Base-by-base conservation (phyloP, 2,888 invertebrate genomes). In the Xanthia icteritia region DNA sequence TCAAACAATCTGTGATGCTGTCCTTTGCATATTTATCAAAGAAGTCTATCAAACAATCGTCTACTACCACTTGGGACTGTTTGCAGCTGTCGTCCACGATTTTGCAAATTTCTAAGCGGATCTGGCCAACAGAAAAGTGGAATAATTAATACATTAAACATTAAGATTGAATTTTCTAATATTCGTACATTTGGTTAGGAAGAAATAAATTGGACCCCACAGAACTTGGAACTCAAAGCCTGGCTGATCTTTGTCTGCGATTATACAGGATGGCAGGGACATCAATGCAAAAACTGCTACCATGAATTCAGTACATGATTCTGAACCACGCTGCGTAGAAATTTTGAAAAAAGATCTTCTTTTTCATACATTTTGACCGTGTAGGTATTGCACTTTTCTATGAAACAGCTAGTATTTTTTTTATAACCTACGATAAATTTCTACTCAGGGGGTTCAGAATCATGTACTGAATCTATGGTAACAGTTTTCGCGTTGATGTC, bases 81-180 rank as follows among this genome's bases (percentile, higher is more conserved):
- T 45, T 61, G 80, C 80, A 77, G n/a, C 8, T 27, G 36, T 31
- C 80, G 11, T 71, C 80, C 42, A 20, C 80, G 36, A 77, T 45
- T 45, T 36, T 80, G 72, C 71, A 77, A 15, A 77, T 27, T 80
- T 77, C 42, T 71, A 77, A 54, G 60, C 77, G 61, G 36, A 77
- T 17, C 80, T 77, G 42, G 17, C 23, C 4, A 67, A 42, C 11
- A n/a, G 23, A 42, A 17, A 56, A 45, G 17, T 17, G 5, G 23
- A 48, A 36, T 13, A 68, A 67, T 67, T 31, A 51, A 23, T 36
- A n/a, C 23, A 36, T 66, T 15, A 23, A 66, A 66, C 13, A n/a
- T 61, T 36, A 23, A 5, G 3, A 31, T 61, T 20, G 5, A 0
- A 63, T 1, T 36, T 36, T 63, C 6, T 31, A 11, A 20, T 20